Base-by-base conservation (phyloP, 2,797 vertebrate genomes). In the Artibeus lituratus region DNA sequence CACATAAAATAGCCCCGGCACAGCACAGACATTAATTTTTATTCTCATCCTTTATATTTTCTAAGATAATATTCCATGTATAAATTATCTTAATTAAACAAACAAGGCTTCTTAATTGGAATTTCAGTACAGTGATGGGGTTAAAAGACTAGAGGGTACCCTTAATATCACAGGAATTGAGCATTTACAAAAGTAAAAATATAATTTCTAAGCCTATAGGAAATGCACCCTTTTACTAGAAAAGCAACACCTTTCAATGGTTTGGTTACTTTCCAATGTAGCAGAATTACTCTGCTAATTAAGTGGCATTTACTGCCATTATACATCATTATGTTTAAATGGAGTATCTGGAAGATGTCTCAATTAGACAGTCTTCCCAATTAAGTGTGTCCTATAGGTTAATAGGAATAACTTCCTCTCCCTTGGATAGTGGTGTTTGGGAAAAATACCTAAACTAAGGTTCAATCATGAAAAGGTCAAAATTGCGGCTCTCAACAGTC, bases 271-370 rank as follows among this genome's bases (percentile, higher is more conserved):
- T 96, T 95, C 83, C 21, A 24, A 86, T 86, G 87, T 55, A 55
- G 42, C 37, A 93, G 88, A 97, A 94, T 97, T 96, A 93, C 57
- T 90, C 47, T 96, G 70, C 89, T 90, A 97, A 97, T 97, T 97
- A 97, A 97, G 73, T 57, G 49, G 88, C 70, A 97, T 90, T 97
- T 97, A 90, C 35, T 77, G 72, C 76, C 95, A 97, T 98, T 98
- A 97, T 94, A 89, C 69, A 84, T 81, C 87, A 96, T 97, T 87
- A 96, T 77, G 85, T 69, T 97, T 98, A 98, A 98, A 97, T 96
- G 32, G 96, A 96, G 96, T 97, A 57, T 96, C 96, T 98, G 96
- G 96, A 98, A 98, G 97, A 97, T 96, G 94, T 97, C 91, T 95
- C 96, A 95, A 0, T 97, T 96, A 97, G 97, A 95, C 80, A 97